Evolutionary conservation across 2,797 vertebrate species (phyloP).

Genomic region (Eulemur mongoz): DNA sequence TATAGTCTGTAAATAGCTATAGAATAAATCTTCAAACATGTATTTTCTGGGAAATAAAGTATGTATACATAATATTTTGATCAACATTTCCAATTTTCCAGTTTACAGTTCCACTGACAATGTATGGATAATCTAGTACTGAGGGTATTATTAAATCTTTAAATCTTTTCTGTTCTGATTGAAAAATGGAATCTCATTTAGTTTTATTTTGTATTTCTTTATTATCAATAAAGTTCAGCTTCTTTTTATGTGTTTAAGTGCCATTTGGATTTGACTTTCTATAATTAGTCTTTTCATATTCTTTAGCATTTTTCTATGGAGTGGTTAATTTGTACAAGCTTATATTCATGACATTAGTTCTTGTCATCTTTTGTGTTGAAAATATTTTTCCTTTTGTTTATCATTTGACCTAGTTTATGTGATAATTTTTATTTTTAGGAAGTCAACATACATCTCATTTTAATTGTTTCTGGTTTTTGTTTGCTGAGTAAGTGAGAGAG

Average conservation of each 20-base stretch:
- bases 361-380: not conserved
- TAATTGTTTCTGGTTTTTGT: not conserved
- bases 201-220: not conserved
- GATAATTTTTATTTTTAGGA: not conserved
- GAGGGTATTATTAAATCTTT: not conserved
- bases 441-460: not conserved
- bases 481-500: not conserved
- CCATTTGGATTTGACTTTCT: not conserved
- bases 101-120: not conserved
- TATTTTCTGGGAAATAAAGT: not conserved
- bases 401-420: not conserved
- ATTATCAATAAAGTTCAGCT: not conserved
- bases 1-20: not conserved
- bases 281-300: not conserved
- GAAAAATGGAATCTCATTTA: not conserved
- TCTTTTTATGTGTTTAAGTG: not conserved
- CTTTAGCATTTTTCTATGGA: not conserved
- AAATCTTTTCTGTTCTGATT: not conserved
- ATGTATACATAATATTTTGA: not conserved
- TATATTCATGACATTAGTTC: not conserved
- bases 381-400: not conserved
- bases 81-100: not conserved
- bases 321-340: not conserved
- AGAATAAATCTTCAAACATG: not conserved
- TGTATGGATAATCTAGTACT: not conserved